Conservation (phyloP, 2,113 vertebrate species). For the Hemichromis elongatus region DNA sequence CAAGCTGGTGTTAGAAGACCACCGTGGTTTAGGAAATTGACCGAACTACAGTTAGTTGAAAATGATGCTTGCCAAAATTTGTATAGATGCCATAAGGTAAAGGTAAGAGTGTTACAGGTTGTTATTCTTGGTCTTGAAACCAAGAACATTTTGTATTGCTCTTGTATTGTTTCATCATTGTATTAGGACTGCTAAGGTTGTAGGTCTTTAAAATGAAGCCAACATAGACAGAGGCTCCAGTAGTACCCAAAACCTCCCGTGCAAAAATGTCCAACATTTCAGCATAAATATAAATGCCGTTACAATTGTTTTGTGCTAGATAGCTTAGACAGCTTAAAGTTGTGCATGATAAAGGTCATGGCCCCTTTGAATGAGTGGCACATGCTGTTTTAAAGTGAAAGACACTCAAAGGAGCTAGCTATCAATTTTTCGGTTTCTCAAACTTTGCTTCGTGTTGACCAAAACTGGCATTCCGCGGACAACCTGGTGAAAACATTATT, state of each 20-base stretch:
- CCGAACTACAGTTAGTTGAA: background rate
- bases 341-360: background rate
- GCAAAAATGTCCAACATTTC: background rate
- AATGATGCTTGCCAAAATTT: background rate
- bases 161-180: background rate
- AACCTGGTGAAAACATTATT: background rate
- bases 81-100: background rate
- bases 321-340: background rate
- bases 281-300: background rate
- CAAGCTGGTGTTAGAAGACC: background rate
- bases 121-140: background rate
- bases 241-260: background rate
- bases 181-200: background rate
- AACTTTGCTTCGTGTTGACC: background rate
- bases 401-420: background rate
- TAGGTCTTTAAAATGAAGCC: background rate
- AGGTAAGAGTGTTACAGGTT: background rate
- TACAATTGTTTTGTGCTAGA: background rate
- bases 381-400: background rate
- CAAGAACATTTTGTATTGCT: background rate
- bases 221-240: too few relatives aligned
- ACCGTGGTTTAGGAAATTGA: background rate
- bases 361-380: background rate
- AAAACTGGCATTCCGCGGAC: background rate
- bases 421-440: background rate